Base-by-base conservation (phyloP, 2,797 vertebrate species). In the Scolopax bukidnonensis region DNA sequence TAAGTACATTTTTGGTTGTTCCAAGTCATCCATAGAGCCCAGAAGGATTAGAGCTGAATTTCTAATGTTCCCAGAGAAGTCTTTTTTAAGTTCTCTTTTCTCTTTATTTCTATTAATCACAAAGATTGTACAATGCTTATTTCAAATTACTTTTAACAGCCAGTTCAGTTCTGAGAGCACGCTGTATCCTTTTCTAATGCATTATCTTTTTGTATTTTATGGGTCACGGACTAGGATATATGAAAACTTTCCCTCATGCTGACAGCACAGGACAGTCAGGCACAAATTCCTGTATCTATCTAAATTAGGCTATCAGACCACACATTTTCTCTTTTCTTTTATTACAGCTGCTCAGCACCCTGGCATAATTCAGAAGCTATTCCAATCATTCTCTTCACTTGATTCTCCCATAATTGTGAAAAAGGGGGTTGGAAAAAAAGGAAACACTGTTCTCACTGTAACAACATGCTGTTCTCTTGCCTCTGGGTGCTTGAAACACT, bases 131-230 rank as follows among this genome's bases (percentile, higher is more conserved):
- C 74, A 79, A 82, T 57, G 60, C 54, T 59, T 92, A 69, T 87
- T 95, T 93, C 71, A 92, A 94, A 84, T 78, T 78, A 41, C n/a
- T 80, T 82, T 84, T 79, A 92, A 82, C 68, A 89, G 54, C 6
- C 59, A 86, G 71, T 92, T 85, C 63, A 74, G 30, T 95, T 90
- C 54, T 64, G 71, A 85, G 24, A 85, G 81, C 84, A 85, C 47
- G 76, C 65, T 83, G 59, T 90, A 90, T 64, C 32, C 43, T 80
- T 82, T 87, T 47, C 68, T 73, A 74, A 65, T 33, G n/a, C 33
- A 25, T 90, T 91, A 82, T 80, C 54, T 78, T 88, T 84, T 75
- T 75, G 53, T 71, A 70, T 93, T 92, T 93, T 94, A 89, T 90
- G 86, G 87, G 59, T 90, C 88, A 93, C 45, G 78, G 84, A 65